Conservation (phyloP, 1,140 invertebrate species). For the Caenorhabditis inopinata region DNA sequence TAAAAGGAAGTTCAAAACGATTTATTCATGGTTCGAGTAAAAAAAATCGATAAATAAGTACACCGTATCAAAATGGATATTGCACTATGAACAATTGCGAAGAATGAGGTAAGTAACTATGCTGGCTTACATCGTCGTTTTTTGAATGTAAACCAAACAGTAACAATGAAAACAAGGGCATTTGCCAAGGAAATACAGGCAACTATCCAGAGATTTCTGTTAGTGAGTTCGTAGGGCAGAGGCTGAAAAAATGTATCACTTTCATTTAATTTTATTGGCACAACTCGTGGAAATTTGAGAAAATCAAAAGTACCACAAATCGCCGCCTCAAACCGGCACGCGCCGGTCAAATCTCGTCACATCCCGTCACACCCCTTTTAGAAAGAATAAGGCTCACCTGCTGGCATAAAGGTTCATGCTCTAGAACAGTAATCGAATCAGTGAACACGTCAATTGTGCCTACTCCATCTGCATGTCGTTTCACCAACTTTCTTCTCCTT, state of each 20-base stretch:
- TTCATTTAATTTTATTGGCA: too few relatives aligned
- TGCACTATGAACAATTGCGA: background rate
- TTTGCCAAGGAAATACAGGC: background rate
- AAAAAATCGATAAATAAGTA: background rate
- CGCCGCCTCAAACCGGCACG: too few relatives aligned
- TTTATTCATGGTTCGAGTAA: background rate
- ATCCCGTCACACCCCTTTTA: too few relatives aligned
- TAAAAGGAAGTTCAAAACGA: background rate
- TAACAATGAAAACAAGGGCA: background rate
- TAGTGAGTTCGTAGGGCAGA: background rate
- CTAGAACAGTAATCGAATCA: constrained; percentile 29
- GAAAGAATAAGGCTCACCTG: too few relatives aligned
- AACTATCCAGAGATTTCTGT: constrained; percentile 8
- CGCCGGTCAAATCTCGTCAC: too few relatives aligned
- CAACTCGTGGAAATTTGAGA: too few relatives aligned
- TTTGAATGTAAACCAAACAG: constrained; percentile 9
- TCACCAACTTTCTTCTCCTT: constrained; percentile 4
- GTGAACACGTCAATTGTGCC: constrained; percentile 41
- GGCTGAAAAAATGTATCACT: background rate
- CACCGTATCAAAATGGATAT: constrained; percentile 26
- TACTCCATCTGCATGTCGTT: constrained; percentile 21
- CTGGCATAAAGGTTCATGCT: constrained; percentile 12
- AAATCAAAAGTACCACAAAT: too few relatives aligned
- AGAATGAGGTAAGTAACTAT: background rate
- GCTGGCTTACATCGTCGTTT: constrained; percentile 3